A percentile compares a stretch with the other conserved stretches of the same genome.
These are phyloP conservation scores for Agrypnia vestita DNA, from an alignment of 1,140 invertebrate genomes.

Conservation along the genomic window DNA sequence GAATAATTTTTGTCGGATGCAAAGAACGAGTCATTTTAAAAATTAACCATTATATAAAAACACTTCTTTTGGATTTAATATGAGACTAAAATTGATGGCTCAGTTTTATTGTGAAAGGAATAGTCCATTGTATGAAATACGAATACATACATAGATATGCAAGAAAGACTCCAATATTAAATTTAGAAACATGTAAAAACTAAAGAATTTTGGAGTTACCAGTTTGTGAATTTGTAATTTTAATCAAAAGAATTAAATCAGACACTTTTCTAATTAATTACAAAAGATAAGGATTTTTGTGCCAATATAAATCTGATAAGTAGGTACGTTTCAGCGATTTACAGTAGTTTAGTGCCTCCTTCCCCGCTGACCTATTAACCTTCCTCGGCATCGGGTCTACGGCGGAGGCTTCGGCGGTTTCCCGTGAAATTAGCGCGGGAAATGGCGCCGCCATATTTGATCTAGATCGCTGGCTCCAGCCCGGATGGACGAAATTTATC, in stretches of 20 bases:
- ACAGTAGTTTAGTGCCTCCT: neutral
- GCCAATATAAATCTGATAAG: neutral
- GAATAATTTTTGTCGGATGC: too few relatives aligned
- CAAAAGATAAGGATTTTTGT: neutral
- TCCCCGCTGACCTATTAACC: constrained; percentile 26
- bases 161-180: neutral
- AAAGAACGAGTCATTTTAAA: too few relatives aligned
- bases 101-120: too few relatives aligned
- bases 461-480: constrained; percentile 43
- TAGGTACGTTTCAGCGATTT: too few relatives aligned
- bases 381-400: neutral
- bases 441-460: constrained; percentile 46
- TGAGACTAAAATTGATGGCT: too few relatives aligned
- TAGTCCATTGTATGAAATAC: too few relatives aligned
- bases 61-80: too few relatives aligned
- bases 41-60: too few relatives aligned
- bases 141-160: neutral
- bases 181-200: neutral
- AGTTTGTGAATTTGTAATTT: too few relatives aligned
- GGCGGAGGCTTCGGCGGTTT: constrained; percentile 15
- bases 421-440: constrained; percentile 48
- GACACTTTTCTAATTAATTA: too few relatives aligned
- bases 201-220: neutral
- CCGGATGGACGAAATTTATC: constrained; percentile 46
- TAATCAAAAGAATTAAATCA: too few relatives aligned